These are phyloP conservation scores for Leucophenga maculata DNA, from an alignment of 2,888 invertebrate species.

Conservation along the genomic window DNA sequence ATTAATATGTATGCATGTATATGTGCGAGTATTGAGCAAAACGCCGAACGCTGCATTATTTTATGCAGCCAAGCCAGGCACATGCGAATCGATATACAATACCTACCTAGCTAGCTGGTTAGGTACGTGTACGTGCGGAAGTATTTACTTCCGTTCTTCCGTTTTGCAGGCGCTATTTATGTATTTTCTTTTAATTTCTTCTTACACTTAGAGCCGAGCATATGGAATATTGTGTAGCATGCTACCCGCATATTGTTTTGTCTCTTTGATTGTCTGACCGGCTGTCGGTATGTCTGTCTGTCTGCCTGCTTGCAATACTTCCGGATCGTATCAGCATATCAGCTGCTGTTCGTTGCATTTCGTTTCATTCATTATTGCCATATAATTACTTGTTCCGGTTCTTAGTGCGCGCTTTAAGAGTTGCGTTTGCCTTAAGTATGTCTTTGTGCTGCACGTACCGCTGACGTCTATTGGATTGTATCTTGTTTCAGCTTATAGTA, in stretches of 20 bases:
- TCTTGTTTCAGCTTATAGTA: neutral
- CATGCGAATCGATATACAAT: neutral
- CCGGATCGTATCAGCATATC: constrained; percentile 43
- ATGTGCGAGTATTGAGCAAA: neutral
- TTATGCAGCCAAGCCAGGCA: no score
- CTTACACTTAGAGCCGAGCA: neutral
- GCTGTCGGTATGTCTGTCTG: neutral
- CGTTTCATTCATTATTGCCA: constrained; percentile 33
- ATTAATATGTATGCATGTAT: neutral
- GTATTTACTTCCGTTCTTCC: constrained; percentile 60
- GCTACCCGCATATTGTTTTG: neutral
- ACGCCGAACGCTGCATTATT: no score
- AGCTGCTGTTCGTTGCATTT: constrained; percentile 9
- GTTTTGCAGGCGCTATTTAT: constrained; percentile 13
- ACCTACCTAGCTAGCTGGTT: no score
- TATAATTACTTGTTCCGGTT: constrained; percentile 69
- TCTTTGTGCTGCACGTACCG: constrained; percentile 8
- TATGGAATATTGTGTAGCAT: constrained; percentile 10
- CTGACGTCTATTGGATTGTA: neutral
- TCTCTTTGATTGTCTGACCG: neutral
- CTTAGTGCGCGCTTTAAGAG: constrained; percentile 45
- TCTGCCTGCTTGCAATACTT: constrained; percentile 35
- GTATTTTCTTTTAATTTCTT: constrained; percentile 9
- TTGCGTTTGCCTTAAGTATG: neutral
- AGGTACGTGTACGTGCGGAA: constrained; percentile 54